phyloP scores from a whole-genome alignment of 2,113 vertebrate species.

The Tauraco erythrolophus region DNA sequence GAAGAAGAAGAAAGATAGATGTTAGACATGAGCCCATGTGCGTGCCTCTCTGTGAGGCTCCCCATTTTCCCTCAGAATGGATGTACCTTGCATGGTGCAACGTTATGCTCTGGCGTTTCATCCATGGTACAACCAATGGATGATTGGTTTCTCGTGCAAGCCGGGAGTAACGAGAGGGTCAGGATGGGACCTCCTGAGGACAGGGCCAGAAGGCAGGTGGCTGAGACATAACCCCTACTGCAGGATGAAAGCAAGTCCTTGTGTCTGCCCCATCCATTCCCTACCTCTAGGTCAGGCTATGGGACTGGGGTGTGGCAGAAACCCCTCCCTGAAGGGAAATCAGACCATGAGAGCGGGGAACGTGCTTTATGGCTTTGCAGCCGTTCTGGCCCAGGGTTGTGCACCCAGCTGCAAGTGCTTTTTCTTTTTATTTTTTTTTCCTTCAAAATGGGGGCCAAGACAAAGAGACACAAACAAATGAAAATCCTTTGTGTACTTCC shows the following conservation, averaged over 20 bases:
- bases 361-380: not conserved
- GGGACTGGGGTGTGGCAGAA: not conserved
- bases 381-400: not conserved
- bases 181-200: not conserved
- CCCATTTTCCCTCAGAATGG: not conserved
- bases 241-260: not conserved
- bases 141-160: not conserved
- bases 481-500: not conserved
- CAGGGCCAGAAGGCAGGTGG: not conserved
- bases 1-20: not conserved
- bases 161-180: not conserved
- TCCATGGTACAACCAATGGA: too few species aligned
- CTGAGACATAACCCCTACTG: not conserved
- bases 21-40: not conserved
- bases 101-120: too few species aligned
- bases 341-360: accelerated
- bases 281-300: not conserved
- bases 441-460: not conserved
- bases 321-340: not conserved
- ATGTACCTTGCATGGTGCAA: not conserved
- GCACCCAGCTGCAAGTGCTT: accelerated
- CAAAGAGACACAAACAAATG: not conserved
- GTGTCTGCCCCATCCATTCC: not conserved
- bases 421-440: accelerated
- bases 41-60: not conserved